A percentile compares a stretch with the other conserved stretches of the same genome.
phyloP scores from a whole-genome alignment of 2,888 invertebrate genomes.

The Dryomyza anilis region DNA sequence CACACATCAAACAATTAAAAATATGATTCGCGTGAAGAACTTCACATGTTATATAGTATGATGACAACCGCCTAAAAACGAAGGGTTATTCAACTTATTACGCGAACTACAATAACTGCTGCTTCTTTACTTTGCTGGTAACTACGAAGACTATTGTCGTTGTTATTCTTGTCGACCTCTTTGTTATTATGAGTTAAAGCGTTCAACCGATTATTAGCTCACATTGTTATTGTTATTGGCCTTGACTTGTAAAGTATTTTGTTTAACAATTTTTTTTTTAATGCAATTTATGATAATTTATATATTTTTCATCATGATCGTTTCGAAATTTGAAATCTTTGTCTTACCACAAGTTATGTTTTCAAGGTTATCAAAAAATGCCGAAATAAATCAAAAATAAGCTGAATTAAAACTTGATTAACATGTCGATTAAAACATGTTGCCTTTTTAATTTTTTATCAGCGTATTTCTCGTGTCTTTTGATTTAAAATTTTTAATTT shows the following conservation, averaged over 20 bases:
- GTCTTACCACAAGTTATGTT: neutral
- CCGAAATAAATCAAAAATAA: too few relatives aligned
- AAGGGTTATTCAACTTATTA: constrained; percentile 2
- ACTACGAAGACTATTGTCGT: neutral
- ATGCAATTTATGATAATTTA: constrained; percentile 1
- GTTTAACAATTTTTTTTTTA: neutral
- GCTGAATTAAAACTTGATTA: too few relatives aligned
- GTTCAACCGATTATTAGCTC: too few relatives aligned
- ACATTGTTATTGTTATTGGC: too few relatives aligned
- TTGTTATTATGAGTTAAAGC: neutral
- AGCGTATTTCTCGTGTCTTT: too few relatives aligned
- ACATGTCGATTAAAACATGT: too few relatives aligned
- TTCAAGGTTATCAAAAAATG: neutral
- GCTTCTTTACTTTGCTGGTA: neutral
- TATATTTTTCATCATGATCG: neutral
- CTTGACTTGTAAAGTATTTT: constrained; percentile 1
- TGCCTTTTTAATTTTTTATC: too few relatives aligned
- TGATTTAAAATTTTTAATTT: too few relatives aligned
- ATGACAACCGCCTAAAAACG: too few relatives aligned
- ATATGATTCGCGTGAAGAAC: too few relatives aligned
- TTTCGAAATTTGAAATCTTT: neutral
- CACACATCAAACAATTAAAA: neutral
- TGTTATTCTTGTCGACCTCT: neutral
- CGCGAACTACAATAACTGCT: constrained; percentile 7
- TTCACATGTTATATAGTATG: too few relatives aligned